Conservation (phyloP, 2,113 vertebrate species). For the Prietella phreatophila region DNA sequence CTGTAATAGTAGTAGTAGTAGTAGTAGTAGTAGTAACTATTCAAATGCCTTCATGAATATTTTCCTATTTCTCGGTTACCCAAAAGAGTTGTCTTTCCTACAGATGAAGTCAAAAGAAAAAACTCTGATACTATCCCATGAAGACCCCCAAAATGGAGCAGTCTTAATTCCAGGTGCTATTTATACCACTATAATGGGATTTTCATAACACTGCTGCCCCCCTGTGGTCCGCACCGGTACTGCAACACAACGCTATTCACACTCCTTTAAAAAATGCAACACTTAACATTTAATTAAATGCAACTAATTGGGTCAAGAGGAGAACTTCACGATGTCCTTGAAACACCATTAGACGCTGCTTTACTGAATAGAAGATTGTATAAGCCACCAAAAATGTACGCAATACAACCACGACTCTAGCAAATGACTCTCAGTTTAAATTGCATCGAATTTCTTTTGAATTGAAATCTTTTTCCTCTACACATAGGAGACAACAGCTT, state of each 20-base stretch:
- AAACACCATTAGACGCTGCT: background rate
- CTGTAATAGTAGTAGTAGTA: no score
- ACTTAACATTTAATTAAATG: background rate
- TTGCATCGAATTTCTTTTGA: background rate
- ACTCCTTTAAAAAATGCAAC: background rate
- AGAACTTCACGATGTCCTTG: background rate
- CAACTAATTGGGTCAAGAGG: no score
- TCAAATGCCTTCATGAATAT: background rate
- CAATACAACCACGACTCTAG: background rate
- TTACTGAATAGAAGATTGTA: background rate
- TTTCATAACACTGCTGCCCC: conserved; percentile 83
- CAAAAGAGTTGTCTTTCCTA: background rate
- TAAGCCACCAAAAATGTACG: background rate
- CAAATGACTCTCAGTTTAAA: background rate
- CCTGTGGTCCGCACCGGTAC: conserved; percentile 70
- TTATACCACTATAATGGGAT: background rate
- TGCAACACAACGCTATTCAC: background rate
- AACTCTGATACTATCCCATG: background rate
- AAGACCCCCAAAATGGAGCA: background rate
- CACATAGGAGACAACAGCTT: background rate
- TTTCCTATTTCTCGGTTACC: background rate
- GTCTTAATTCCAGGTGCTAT: background rate
- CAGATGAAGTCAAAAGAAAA: background rate
- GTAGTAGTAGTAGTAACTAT: background rate
- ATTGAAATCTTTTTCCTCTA: background rate